A percentile compares a stretch with the other conserved stretches of the same genome.
phyloP scores from a whole-genome alignment of 1,140 invertebrate genomes.

The Mamestra configurata region DNA sequence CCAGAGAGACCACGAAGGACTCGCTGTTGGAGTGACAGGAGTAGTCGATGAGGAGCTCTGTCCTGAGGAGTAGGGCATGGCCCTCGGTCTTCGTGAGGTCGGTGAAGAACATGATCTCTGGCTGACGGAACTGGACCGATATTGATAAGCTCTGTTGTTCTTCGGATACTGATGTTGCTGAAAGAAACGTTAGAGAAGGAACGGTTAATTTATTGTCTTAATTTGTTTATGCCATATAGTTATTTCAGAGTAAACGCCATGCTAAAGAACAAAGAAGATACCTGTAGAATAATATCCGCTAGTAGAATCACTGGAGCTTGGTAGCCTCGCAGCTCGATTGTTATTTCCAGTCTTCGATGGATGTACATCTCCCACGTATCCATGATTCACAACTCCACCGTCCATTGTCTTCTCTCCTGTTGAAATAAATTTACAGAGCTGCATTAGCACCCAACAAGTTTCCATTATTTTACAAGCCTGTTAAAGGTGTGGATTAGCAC shows the following conservation, averaged over 20 bases:
- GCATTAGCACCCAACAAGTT: no score
- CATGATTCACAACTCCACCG: slow-evolving; percentile 91
- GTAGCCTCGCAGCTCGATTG: slow-evolving; percentile 76
- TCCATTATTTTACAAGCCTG: no score
- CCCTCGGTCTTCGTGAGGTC: slow-evolving; percentile 91
- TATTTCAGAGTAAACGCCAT: no score
- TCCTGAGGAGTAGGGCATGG: slow-evolving; percentile 92
- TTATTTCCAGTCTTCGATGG: slow-evolving; percentile 70
- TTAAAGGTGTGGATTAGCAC: no score
- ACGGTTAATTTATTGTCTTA: no score
- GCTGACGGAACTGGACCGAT: slow-evolving; percentile 92
- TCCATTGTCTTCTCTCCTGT: slow-evolving; percentile 87
- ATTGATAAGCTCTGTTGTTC: slow-evolving; percentile 89
- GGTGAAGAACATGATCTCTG: slow-evolving; percentile 93
- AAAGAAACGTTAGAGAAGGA: slow-evolving; percentile 48
- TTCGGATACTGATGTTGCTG: slow-evolving; percentile 78
- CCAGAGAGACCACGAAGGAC: slow-evolving; percentile 90
- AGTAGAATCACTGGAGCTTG: slow-evolving; percentile 87
- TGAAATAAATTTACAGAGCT: no score
- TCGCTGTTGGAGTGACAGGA: slow-evolving; percentile 90
- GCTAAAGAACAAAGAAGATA: slow-evolving; percentile 5
- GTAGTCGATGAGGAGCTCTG: slow-evolving; percentile 93
- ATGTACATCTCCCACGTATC: slow-evolving; percentile 89
- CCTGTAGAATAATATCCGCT: slow-evolving; percentile 89
- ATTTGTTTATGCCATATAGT: no score